Conservation (phyloP, 2,888 invertebrate genomes). For the Acronicta leporina region DNA sequence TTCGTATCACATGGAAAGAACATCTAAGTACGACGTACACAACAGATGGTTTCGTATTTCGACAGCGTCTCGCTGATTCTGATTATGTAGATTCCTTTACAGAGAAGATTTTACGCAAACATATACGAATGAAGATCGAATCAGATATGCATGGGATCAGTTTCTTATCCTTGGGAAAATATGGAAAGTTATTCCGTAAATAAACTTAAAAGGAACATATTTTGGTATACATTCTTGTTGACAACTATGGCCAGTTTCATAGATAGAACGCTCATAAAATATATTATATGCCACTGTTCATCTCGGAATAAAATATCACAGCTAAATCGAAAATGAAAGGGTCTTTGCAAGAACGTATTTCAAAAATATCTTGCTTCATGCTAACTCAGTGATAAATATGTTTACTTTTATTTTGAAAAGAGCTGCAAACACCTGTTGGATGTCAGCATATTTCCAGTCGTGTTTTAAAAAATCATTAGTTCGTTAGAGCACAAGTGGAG, state of each 20-base stretch:
- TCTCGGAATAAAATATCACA: conserved; percentile 44
- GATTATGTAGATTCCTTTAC: conserved; percentile 84
- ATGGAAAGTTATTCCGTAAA: conserved; percentile 75
- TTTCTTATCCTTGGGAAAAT: conserved; percentile 78
- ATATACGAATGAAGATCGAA: conserved; percentile 82
- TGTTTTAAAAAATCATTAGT: conserved; percentile 54
- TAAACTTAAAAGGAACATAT: conserved; percentile 71
- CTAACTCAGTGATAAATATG: conserved; percentile 27
- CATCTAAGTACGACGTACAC: conserved; percentile 57
- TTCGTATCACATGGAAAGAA: conserved; percentile 50
- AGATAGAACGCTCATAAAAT: conserved; percentile 44
- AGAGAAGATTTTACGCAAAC: conserved; percentile 82
- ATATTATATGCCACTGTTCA: conserved; percentile 40
- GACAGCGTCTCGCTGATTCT: conserved; percentile 79
- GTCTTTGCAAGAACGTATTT: conserved; percentile 32
- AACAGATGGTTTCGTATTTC: conserved; percentile 75
- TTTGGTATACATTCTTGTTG: conserved; percentile 54
- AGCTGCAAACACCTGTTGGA: conserved; percentile 49
- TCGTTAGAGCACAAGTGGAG: conserved; percentile 51
- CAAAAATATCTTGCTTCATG: conserved; percentile 35
- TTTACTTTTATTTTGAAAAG: conserved; percentile 37
- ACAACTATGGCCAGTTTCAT: conserved; percentile 49
- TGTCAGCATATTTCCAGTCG: conserved; percentile 30
- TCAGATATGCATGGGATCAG: conserved; percentile 85
- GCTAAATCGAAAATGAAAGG: conserved; percentile 40